Conservation (phyloP, 1,140 invertebrate species). For the Andricus grossulariae region DNA sequence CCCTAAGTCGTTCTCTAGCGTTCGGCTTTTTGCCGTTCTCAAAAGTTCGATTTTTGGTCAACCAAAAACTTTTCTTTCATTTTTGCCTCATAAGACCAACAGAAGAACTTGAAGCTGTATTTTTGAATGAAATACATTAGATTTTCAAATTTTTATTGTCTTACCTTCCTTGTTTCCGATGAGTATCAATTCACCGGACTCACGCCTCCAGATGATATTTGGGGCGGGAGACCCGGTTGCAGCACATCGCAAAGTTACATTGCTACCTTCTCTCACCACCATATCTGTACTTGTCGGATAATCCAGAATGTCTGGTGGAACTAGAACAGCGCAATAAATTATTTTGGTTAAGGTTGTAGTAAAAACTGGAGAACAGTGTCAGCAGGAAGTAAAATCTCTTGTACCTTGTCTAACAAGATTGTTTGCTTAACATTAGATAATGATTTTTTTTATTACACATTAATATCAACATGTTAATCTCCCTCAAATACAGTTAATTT, state of each 20-base stretch:
- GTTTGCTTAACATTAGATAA: too few species aligned
- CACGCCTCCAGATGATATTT: constrained; percentile 88
- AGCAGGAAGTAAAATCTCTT: not conserved
- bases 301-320: constrained; percentile 91
- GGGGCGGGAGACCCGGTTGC: constrained; percentile 88
- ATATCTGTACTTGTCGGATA: constrained; percentile 91
- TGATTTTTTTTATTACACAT: too few species aligned
- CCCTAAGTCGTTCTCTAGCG: too few species aligned
- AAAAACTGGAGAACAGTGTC: not conserved
- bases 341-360: not conserved
- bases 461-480: too few species aligned
- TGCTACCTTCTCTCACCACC: constrained; percentile 89
- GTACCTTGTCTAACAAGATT: too few species aligned
- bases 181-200: constrained; percentile 83
- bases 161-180: constrained; percentile 79
- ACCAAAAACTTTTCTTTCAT: too few species aligned
- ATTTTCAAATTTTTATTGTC: constrained; percentile 1
- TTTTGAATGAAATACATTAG: too few species aligned
- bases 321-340: constrained; percentile 75
- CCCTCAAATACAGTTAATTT: too few species aligned
- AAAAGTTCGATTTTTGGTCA: too few species aligned
- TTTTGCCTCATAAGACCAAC: too few species aligned
- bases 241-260: constrained; percentile 88
- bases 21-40: too few species aligned
- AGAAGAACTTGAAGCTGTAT: too few species aligned